phyloP scores from a whole-genome alignment of 2,113 vertebrate species.

The Plestiodon gilberti region DNA sequence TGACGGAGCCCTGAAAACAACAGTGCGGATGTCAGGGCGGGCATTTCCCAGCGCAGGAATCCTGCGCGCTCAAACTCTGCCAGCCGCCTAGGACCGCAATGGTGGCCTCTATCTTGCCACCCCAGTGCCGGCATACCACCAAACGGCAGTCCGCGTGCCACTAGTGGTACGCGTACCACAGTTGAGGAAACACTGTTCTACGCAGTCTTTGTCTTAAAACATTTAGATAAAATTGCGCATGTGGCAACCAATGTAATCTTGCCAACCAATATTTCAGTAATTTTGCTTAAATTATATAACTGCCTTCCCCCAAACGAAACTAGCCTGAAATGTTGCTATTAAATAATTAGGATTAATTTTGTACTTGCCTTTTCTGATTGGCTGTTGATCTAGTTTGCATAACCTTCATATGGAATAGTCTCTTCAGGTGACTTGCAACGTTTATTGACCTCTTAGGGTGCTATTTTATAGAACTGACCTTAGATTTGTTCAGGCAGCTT shows the following conservation, averaged over 20 bases:
- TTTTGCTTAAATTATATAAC: not conserved
- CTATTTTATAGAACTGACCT: not conserved
- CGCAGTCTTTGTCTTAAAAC: not conserved
- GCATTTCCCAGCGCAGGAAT: too few relatives aligned
- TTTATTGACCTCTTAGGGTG: not conserved
- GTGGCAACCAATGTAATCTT: not conserved
- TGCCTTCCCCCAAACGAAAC: not conserved
- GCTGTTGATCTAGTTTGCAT: not conserved
- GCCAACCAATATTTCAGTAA: not conserved
- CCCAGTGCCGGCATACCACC: too few relatives aligned
- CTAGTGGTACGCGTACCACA: too few relatives aligned
- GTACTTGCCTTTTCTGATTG: not conserved
- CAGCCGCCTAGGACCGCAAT: too few relatives aligned
- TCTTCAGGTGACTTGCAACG: not conserved
- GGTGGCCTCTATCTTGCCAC: too few relatives aligned
- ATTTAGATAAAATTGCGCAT: not conserved
- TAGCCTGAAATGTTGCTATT: not conserved
- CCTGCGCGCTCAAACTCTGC: too few relatives aligned
- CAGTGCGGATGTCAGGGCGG: too few relatives aligned
- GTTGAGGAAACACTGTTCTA: too few relatives aligned
- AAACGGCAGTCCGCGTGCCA: too few relatives aligned
- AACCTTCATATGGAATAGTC: not conserved
- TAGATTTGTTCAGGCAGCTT: not conserved
- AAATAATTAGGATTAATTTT: not conserved
- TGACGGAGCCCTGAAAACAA: too few relatives aligned